Base-by-base conservation (phyloP, 2,797 vertebrate genomes). In the Hirundo rustica region DNA sequence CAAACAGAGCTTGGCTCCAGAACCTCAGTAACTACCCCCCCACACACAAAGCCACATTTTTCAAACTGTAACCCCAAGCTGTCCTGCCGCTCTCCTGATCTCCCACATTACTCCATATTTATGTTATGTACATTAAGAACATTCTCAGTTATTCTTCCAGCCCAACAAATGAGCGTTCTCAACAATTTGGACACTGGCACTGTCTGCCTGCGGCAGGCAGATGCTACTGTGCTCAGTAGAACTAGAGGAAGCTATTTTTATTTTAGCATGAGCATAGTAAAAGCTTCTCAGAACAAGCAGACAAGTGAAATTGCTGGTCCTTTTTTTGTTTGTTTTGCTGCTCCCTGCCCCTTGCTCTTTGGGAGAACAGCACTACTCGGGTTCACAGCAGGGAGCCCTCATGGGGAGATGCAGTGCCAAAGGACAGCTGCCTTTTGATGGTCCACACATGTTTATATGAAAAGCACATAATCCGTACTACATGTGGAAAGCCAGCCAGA, bases 1-100 rank as follows among this genome's bases (percentile, higher is more conserved):
- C 62, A 92, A 92, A 88, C 62, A 88, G 77, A 93, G 30, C 71
- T 93, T 88, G 79, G 73, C 61, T 92, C 65, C 71, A 88, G 74
- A 92, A 84, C 14, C 48, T 92, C 44, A 62, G 73, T 42, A 89
- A 94, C 26, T 42, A 6, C 19, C n/a, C 5, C 26, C 7, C 3
- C 42, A 12, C 8, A 40, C 11, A 32, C 29, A 71, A 48, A 88
- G 47, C 14, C 42, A 53, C 78, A 92, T 90, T 84, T 91, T 92
- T 94, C 85, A 83, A 78, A 74, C 54, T 79, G 78, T 65, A 89
- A 83, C 32, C 72, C 83, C 73, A 60, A 53, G 70, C 64, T 92
- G 72, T 47, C 61, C 36, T n/a, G 40, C 1, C 0, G 0, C 48
- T 61, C 54, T 90, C 82, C 42, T 73, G 23, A 75, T 73, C 88